Conservation (phyloP, 1,140 invertebrate genomes). For the Oryzaephilus surinamensis region DNA sequence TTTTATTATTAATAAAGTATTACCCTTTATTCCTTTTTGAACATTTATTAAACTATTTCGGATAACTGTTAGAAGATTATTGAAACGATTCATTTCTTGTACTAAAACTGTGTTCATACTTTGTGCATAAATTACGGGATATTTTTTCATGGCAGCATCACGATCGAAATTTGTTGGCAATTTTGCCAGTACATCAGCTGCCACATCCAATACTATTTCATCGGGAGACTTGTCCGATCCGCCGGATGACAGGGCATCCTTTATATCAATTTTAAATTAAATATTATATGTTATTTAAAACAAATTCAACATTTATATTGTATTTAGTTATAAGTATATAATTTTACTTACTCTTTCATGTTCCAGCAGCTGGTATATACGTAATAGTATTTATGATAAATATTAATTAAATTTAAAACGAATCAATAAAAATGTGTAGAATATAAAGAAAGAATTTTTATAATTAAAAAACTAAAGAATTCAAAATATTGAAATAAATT, state of each 20-base stretch:
- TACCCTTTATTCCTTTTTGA: conserved; percentile 88
- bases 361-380: not conserved
- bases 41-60: conserved; percentile 66
- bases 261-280: not conserved
- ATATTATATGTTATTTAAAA: too few relatives aligned
- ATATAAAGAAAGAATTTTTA: not conserved
- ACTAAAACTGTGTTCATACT: conserved; percentile 89
- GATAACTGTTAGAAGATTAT: conserved; percentile 65
- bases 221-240: conserved; percentile 47
- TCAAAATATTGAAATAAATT: not conserved
- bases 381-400: not conserved
- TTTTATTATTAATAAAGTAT: too few relatives aligned
- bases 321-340: too few relatives aligned
- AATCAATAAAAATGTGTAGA: conserved; percentile 3
- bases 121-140: conserved; percentile 71
- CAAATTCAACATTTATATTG: too few relatives aligned
- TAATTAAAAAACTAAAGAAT: conserved; percentile 6
- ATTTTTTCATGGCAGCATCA: conserved; percentile 53
- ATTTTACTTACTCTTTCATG: too few relatives aligned
- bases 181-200: conserved; percentile 57
- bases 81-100: conserved; percentile 88
- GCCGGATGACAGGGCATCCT: conserved; percentile 34
- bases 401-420: conserved; percentile 8
- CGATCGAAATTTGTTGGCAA: conserved; percentile 67
- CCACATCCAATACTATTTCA: conserved; percentile 57